Evolutionary conservation across 92 coral and sea anemone genomes (phyloP).

Genomic region (Chrysogorgia sp.): DNA sequence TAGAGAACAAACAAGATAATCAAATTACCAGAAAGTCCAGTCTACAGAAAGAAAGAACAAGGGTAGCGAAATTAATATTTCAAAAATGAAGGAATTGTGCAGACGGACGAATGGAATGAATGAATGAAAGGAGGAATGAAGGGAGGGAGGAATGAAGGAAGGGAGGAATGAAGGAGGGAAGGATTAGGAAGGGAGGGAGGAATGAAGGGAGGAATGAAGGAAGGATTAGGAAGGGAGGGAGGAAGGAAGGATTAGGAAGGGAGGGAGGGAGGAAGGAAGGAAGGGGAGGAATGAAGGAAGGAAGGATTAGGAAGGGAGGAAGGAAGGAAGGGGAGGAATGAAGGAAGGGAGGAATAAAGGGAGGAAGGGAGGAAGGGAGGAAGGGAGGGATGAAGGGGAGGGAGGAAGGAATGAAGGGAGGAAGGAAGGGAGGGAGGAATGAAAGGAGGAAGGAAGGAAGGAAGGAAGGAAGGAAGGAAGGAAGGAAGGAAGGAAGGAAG

Average conservation of each 20-base stretch:
- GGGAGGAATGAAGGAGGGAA: not conserved
- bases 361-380: too few relatives aligned
- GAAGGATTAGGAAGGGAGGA: too few relatives aligned
- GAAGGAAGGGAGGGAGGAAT: not conserved
- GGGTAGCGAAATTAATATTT: not conserved
- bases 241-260: too few relatives aligned
- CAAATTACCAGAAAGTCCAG: slow-evolving; percentile 90
- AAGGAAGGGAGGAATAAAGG: too few relatives aligned
- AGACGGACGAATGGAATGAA: not conserved
- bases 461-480: not conserved
- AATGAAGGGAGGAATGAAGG: too few relatives aligned
- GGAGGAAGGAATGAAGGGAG: not conserved
- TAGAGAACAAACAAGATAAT: slow-evolving; percentile 83
- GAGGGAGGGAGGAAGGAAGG: too few relatives aligned
- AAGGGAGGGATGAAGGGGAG: too few relatives aligned
- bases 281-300: too few relatives aligned
- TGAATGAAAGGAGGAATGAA: slow-evolving; percentile 12
- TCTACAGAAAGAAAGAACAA: slow-evolving; percentile 49
- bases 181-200: too few relatives aligned
- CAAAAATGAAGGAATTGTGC: not conserved
- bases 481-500: not conserved
- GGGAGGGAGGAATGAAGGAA: not conserved
- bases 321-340: too few relatives aligned
- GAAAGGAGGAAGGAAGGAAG: not conserved
- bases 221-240: too few relatives aligned